phyloP scores from a whole-genome alignment of 2,113 vertebrate genomes.

The Sialia sialis region DNA sequence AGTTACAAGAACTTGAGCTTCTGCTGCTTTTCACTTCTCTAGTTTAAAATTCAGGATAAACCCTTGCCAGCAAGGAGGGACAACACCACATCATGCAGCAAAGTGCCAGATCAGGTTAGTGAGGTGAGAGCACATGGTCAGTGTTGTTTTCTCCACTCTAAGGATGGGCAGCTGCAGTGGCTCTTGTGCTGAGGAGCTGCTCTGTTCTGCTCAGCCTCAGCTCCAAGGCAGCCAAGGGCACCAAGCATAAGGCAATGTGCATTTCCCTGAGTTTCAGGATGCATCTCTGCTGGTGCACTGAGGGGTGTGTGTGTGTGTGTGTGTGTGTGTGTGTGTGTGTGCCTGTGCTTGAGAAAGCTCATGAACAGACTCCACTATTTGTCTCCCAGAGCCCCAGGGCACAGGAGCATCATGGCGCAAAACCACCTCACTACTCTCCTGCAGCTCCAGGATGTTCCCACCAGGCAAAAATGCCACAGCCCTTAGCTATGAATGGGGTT shows the following conservation, averaged over 20 bases:
- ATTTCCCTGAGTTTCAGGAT: not conserved
- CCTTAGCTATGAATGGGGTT: not conserved
- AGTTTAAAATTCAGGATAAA: not conserved
- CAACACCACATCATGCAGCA: not conserved
- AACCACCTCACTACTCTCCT: not conserved
- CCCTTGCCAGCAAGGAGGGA: not conserved
- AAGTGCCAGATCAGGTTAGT: not conserved
- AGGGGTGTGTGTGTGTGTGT: not conserved
- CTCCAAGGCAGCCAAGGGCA: not conserved
- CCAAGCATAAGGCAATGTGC: not conserved
- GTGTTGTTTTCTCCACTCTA: not conserved
- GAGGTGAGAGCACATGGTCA: fast-evolving
- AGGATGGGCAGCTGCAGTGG: not conserved
- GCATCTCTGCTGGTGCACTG: not conserved
- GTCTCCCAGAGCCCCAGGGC: not conserved
- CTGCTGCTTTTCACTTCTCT: not conserved
- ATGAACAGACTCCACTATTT: not conserved
- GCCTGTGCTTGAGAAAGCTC: not conserved
- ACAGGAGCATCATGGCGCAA: not conserved
- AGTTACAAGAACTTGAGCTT: not conserved
- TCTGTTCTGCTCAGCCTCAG: not conserved
- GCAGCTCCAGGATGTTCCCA: not conserved
- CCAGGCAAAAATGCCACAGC: not conserved
- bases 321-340: not conserved
- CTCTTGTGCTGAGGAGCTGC: not conserved